A percentile compares a stretch with the other conserved stretches of the same genome.
phyloP scores from a whole-genome alignment of 1,140 invertebrate species.

The Drosophila busckii region DNA sequence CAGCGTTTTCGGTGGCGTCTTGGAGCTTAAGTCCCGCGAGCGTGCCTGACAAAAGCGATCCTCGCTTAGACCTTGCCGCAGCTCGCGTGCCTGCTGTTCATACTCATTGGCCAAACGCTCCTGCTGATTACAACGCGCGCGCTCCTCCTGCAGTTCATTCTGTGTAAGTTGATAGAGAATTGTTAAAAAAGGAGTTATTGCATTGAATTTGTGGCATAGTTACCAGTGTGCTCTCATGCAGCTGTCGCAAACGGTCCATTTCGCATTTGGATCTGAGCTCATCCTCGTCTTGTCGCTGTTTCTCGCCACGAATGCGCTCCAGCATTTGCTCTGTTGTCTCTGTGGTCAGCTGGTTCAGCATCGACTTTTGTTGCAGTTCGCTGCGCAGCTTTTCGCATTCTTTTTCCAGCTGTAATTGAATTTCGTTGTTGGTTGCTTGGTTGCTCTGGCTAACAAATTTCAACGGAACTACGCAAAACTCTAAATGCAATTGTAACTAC shows the following conservation, averaged over 20 bases:
- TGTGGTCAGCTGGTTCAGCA: slow-evolving; percentile 38
- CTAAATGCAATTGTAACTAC: slow-evolving; percentile 2
- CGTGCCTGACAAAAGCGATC: slow-evolving; percentile 66
- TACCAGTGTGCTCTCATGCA: slow-evolving; percentile 52
- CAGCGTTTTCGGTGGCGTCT: slow-evolving; percentile 34
- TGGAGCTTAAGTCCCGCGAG: slow-evolving; percentile 36
- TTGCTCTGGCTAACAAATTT: neutral
- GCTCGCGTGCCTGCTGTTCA: slow-evolving; percentile 52
- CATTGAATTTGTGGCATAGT: neutral
- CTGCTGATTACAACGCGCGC: slow-evolving; percentile 41
- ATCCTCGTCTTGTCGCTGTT: slow-evolving; percentile 54
- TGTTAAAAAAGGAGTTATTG: neutral
- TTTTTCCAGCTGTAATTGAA: slow-evolving; percentile 28
- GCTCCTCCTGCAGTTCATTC: slow-evolving; percentile 54
- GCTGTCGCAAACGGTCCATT: slow-evolving; percentile 48
- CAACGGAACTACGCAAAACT: neutral
- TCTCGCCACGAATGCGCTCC: slow-evolving; percentile 46
- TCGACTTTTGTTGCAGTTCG: slow-evolving; percentile 38
- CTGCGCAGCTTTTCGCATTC: slow-evolving; percentile 55
- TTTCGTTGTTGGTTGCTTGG: neutral
- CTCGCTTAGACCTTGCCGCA: slow-evolving; percentile 58
- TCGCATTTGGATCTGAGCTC: slow-evolving; percentile 46
- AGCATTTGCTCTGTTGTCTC: slow-evolving; percentile 61
- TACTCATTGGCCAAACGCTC: slow-evolving; percentile 54
- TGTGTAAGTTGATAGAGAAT: slow-evolving; percentile 2